phyloP scores from a whole-genome alignment of 2,888 invertebrate genomes.

The Slavum lentiscoides region DNA sequence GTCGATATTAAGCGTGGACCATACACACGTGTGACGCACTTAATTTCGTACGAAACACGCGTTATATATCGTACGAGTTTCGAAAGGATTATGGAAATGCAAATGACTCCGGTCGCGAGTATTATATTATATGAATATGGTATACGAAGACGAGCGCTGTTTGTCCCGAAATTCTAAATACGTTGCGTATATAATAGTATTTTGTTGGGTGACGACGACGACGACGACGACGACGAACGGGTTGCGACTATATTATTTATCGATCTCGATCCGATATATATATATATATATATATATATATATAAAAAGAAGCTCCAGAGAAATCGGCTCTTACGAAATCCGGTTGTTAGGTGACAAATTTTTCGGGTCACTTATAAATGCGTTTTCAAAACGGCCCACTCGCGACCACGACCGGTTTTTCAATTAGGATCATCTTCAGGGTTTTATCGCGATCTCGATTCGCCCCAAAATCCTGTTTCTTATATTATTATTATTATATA shows the following conservation, averaged over 20 bases:
- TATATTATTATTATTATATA: neutral
- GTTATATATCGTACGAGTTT: no score
- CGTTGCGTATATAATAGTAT: no score
- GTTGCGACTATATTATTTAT: constrained; percentile 47
- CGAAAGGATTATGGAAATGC: no score
- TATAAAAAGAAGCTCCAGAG: constrained; percentile 33
- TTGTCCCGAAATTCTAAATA: no score
- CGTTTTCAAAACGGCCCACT: constrained; percentile 41
- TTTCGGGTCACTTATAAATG: constrained; percentile 47
- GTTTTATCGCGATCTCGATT: constrained; percentile 52
- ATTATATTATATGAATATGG: no score
- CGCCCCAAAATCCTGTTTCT: constrained; percentile 48
- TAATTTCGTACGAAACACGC: no score
- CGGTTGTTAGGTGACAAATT: constrained; percentile 52
- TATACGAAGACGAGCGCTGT: no score
- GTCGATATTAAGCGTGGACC: no score
- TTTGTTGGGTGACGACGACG: neutral
- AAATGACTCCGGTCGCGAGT: no score
- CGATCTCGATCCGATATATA: constrained; percentile 43
- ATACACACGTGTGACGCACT: no score
- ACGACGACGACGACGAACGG: constrained; percentile 21
- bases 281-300: neutral
- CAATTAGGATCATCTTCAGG: constrained; percentile 53
- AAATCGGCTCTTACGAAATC: constrained; percentile 51
- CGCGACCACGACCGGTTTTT: constrained; percentile 48